Base-by-base conservation (phyloP, 2,797 vertebrate species). In the Macropus fuliginosus region DNA sequence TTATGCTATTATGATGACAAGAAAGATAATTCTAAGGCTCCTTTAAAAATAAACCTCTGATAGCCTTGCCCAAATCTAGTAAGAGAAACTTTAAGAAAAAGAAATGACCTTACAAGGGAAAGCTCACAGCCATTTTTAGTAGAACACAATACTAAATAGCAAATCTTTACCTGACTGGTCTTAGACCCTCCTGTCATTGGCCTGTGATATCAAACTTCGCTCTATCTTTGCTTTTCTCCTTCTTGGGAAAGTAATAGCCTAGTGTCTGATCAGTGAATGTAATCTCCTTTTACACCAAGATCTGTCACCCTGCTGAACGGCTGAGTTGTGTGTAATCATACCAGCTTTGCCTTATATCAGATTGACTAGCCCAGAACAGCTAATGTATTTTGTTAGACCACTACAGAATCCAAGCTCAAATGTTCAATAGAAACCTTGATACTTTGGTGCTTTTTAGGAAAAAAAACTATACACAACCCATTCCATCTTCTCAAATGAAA, bases 141-240 rank as follows among this genome's bases (percentile, higher is more conserved):
- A 66, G 57, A 94, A 62, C 54, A 56, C 2, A 56, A 46, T 13
- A 92, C 28, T 93, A 92, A 93, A 55, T 93, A 95, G 57, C 55
- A 91, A 90, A 94, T 91, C 56, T 54, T 94, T 95, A 87, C 54
- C 92, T 95, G 90, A 91, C 55, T 93, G 46, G 62, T 91, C 92
- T 94, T 93, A 56, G 31, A 28, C 90, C 28, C 94, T 90, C 5
- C 28, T 93, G 16, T 90, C n/a, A 55, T 56, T 92, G 40, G 40
- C 28, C 18, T 94, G 34, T 93, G 40, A 95, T 92, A 93, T 66
- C 40, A 95, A 93, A 93, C 27, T 92, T 90, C 16, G 92, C 16
- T 2, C 21, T 95, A 34, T 90, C 74, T 81, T 91, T 56, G 9
- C 52, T 96, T 90, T 1, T 90, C 46, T 96, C 74, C 81, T 81